Evolutionary conservation across 2,797 vertebrate species (phyloP), one percentile per base, ranked within the genome.

Genomic region (Darevskia mixta): DNA sequence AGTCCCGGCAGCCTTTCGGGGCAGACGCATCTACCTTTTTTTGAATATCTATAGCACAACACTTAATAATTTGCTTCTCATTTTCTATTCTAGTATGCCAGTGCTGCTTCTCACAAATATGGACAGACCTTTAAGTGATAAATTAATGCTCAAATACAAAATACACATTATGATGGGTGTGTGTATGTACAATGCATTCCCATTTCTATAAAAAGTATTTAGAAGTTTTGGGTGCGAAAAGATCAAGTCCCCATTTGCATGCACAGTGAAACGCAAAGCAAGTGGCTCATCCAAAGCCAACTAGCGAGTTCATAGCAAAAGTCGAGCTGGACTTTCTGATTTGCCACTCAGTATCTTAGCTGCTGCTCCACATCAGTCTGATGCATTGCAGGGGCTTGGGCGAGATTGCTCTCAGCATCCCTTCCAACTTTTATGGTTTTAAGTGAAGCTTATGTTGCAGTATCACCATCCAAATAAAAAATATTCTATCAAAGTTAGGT

Each of bases 51-150:
- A 89, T 32, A 43, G 82, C 15, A 25, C 27, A 92, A 80, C 32
- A 1, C 0, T 86, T 82, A 55, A 4, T 32, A 29, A 45, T 9
- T 43, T 88, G 89, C 55, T 75, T 81, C 71, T 76, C 64, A 85
- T 87, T 90, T 92, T 86, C 49, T 38, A 64, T 88, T 92, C 88
- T 91, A 91, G 83, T 88, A 88, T 3, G 85, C 2, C 35, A 9
- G 64, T 38, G 27, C 66, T 18, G 64, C 38, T 27, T 67, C 80
- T 66, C 25, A 43, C 35, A 67, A 82, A 67, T 38, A 67, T 18
- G 27, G 67, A n/a, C 17, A 11, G 5, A 38, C 32, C 35, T 6
- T 66, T 82, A 67, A 82, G 67, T n/a, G 27, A 82, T 67, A 82
- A 43, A 67, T 67, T 17, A 43, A 45, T 69, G 81, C 17, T 82